Evolutionary conservation across 2,797 vertebrate genomes (phyloP).

Genomic region (Alauda arvensis): DNA sequence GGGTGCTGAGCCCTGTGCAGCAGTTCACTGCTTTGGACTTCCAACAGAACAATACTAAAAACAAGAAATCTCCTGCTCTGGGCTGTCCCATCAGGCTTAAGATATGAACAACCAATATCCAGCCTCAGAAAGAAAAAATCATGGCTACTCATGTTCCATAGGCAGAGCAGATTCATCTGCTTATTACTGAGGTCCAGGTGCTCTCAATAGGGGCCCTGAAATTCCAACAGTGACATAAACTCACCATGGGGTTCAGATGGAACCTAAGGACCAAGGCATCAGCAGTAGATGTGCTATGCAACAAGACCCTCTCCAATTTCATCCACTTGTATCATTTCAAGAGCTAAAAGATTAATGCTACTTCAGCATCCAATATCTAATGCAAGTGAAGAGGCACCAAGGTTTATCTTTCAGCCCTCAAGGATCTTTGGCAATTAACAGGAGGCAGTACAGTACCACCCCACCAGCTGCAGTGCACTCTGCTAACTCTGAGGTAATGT

Average conservation of each 20-base stretch:
- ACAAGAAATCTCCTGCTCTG: background rate
- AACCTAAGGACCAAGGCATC: background rate
- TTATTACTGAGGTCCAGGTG: background rate
- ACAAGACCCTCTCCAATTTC: background rate
- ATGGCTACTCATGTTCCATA: rapidly evolving
- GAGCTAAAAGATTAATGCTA: slow-evolving; percentile 23
- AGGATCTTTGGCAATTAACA: background rate
- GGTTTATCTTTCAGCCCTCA: slow-evolving; percentile 8
- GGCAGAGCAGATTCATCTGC: background rate
- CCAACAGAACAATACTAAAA: background rate
- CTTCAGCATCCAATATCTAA: background rate
- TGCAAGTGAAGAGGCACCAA: background rate
- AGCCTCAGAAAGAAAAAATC: background rate
- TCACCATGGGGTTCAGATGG: background rate
- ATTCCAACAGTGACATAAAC: background rate
- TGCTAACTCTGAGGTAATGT: background rate
- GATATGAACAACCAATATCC: background rate
- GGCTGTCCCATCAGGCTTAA: background rate
- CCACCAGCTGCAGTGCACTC: background rate
- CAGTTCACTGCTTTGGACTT: background rate
- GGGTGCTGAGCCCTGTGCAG: background rate
- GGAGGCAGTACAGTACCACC: background rate
- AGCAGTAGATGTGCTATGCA: background rate
- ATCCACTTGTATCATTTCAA: slow-evolving; percentile 17
- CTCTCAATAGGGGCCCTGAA: background rate